Conservation (phyloP, 2,113 vertebrate species). For the Amblyornis subalaris region DNA sequence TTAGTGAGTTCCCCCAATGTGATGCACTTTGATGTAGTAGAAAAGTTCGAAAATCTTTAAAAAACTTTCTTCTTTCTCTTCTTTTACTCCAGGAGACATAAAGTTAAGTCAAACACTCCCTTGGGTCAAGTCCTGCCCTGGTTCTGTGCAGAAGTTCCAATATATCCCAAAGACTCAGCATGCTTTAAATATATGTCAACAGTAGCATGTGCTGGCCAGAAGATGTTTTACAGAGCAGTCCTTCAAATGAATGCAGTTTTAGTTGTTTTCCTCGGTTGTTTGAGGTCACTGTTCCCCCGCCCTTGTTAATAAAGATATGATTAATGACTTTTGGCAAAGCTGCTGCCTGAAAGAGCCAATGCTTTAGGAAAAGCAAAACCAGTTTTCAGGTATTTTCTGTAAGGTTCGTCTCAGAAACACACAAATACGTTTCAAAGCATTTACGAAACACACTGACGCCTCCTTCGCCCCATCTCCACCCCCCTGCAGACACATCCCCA, state of each 20-base stretch:
- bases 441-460: constrained; percentile 35
- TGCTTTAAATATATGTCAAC: neutral
- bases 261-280: constrained; percentile 70
- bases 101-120: neutral
- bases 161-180: neutral
- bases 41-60: neutral
- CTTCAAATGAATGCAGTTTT: constrained; percentile 38
- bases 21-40: neutral
- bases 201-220: neutral
- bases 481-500: constrained; percentile 4
- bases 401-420: constrained; percentile 55
- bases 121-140: neutral
- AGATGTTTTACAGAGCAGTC: neutral
- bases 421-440: constrained; percentile 66
- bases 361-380: constrained; percentile 62
- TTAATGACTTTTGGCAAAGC: constrained; percentile 73
- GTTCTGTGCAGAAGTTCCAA: neutral
- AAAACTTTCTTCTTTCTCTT: neutral
- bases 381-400: constrained; percentile 68
- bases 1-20: neutral
- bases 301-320: constrained; percentile 72
- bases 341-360: constrained; percentile 49
- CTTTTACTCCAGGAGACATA: neutral
- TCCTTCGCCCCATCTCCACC: neutral
- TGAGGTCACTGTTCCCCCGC: constrained; percentile 67